A percentile compares a stretch with the other conserved stretches of the same genome.
These are phyloP conservation scores for Balearica regulorum DNA, from an alignment of 2,797 vertebrate species.

Conservation along the genomic window DNA sequence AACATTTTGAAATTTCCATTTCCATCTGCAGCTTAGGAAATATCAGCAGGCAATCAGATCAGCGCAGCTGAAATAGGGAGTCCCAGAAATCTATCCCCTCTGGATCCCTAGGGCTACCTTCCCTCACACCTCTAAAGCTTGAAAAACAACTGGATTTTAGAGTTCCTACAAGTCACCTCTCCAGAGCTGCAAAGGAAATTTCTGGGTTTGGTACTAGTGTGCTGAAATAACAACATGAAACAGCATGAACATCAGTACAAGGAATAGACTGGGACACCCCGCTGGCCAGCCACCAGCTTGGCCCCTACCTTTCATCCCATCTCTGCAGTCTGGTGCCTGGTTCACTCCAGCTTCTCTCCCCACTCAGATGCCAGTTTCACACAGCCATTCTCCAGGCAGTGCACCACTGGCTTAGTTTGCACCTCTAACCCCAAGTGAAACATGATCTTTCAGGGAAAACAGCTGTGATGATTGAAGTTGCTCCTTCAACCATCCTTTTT, in stretches of 20 bases:
- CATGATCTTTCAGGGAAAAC: not conserved
- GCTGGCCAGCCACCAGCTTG: not conserved
- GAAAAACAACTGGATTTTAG: not conserved
- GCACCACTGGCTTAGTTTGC: not conserved
- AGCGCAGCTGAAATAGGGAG: not conserved
- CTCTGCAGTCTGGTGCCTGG: not conserved
- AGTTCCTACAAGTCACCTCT: not conserved
- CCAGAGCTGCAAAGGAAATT: not conserved
- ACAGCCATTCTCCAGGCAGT: not conserved
- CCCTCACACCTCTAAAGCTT: not conserved
- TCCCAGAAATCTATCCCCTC: not conserved
- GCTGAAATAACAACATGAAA: not conserved
- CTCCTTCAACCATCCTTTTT: not conserved
- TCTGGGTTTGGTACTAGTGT: not conserved
- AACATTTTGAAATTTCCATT: not conserved
- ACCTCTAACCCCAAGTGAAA: not conserved
- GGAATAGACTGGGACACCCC: not conserved
- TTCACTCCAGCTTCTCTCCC: not conserved
- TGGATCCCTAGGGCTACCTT: not conserved
- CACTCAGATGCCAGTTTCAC: not conserved
- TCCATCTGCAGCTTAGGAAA: slow-evolving; percentile 8
- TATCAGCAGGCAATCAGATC: not conserved
- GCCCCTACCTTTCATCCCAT: not conserved
- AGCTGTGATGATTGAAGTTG: not conserved
- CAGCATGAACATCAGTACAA: not conserved